Conservation (phyloP, 2,113 vertebrate genomes). For the Cottus gobio region DNA sequence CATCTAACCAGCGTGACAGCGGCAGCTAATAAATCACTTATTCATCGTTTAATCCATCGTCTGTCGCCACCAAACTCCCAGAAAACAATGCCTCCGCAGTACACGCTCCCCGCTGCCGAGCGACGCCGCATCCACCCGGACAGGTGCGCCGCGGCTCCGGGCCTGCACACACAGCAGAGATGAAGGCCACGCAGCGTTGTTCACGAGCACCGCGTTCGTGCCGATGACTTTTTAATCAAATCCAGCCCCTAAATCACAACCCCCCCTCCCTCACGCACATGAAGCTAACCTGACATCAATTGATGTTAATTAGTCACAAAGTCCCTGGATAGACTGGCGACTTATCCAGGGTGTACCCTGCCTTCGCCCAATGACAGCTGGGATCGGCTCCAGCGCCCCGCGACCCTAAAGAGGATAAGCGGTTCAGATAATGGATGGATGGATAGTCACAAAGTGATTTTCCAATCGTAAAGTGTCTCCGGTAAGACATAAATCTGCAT, state of each 20-base stretch:
- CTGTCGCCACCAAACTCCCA: slow-evolving; percentile 77
- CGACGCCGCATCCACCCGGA: slow-evolving; percentile 19
- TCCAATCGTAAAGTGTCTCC: slow-evolving; percentile 1
- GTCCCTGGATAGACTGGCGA: no score
- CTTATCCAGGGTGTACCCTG: no score
- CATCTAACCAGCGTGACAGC: slow-evolving; percentile 87
- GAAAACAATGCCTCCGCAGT: slow-evolving; percentile 78
- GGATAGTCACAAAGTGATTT: slow-evolving; percentile 7
- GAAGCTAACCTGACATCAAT: slow-evolving; percentile 4
- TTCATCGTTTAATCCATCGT: slow-evolving; percentile 88
- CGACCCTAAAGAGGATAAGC: no score
- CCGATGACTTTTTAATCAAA: slow-evolving; percentile 11
- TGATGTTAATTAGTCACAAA: background rate
- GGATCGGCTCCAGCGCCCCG: no score
- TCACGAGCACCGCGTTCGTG: background rate
- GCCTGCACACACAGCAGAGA: slow-evolving; percentile 3
- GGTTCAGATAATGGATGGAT: no score
- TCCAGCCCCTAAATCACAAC: slow-evolving; percentile 9
- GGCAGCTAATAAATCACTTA: slow-evolving; percentile 89
- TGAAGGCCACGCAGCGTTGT: background rate
- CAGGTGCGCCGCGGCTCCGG: slow-evolving; percentile 36
- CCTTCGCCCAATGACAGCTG: no score
- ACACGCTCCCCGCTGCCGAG: slow-evolving; percentile 27
- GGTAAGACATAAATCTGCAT: background rate
- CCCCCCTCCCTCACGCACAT: background rate